These are phyloP conservation scores for Platycheirus albimanus DNA, from an alignment of 2,888 invertebrate species.

Conservation along the genomic window DNA sequence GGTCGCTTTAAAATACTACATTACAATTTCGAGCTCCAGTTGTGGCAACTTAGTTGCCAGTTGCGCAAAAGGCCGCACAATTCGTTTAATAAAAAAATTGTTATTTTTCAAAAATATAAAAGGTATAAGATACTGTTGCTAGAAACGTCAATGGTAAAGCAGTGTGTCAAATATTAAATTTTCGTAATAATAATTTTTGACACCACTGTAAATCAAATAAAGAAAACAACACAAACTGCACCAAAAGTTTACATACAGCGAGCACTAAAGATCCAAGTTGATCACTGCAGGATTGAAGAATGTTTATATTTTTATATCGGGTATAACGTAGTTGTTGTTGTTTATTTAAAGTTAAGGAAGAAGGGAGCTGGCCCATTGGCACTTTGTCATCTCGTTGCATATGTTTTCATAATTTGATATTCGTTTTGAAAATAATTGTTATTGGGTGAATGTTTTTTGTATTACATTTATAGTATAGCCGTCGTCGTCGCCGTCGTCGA, in stretches of 20 bases:
- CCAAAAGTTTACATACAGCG: neutral
- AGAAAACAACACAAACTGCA: neutral
- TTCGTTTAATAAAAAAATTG: no score
- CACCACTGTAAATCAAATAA: neutral
- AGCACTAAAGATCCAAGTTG: neutral
- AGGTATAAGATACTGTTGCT: no score
- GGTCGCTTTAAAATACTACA: no score
- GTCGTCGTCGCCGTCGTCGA: constrained; percentile 5
- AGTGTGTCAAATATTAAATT: no score
- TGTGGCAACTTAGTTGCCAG: no score
- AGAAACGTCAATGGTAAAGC: no score
- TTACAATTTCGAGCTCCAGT: no score
- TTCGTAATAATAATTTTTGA: neutral
- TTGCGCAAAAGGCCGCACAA: no score
- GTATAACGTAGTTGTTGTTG: constrained; percentile 19
- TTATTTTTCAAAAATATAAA: no score
- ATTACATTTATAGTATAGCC: no score
- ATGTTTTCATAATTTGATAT: constrained; percentile 59
- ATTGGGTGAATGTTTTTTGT: constrained; percentile 46
- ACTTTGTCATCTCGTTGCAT: constrained; percentile 64
- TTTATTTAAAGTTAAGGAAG: constrained; percentile 37
- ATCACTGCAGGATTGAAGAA: constrained; percentile 12
- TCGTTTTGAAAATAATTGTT: constrained; percentile 56
- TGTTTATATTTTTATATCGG: constrained; percentile 46
- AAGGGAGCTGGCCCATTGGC: constrained; percentile 20